Percentiles rank a stretch among this genome's conserved stretches.
Evolutionary conservation across 2,797 vertebrate species (phyloP).

Genomic region (Catamblyrhynchus diadema): DNA sequence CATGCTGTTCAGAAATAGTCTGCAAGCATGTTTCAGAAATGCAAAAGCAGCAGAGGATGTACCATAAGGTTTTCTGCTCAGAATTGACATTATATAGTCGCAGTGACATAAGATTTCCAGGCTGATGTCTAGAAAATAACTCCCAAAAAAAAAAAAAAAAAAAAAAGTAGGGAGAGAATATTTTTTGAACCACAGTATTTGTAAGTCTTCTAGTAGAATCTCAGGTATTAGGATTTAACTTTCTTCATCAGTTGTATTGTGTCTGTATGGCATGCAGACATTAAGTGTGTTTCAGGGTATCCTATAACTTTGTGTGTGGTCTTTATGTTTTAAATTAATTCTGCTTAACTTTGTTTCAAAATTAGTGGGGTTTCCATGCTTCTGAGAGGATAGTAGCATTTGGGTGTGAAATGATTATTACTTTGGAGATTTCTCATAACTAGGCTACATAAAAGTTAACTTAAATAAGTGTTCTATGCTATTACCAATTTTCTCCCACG

Average conservation of each 20-base stretch:
- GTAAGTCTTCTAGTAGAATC: background rate
- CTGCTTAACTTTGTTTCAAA: background rate
- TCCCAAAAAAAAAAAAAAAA: background rate
- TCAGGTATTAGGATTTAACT: background rate
- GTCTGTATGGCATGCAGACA: background rate
- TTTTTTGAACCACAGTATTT: background rate
- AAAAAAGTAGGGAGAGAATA: rapidly evolving
- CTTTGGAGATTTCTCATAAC: background rate
- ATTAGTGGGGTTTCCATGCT: background rate
- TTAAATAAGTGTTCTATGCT: background rate
- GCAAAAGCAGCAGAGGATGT: background rate
- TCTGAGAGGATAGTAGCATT: background rate
- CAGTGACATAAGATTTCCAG: background rate
- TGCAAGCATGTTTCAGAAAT: background rate
- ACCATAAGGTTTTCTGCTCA: background rate
- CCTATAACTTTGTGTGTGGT: background rate
- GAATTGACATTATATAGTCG: background rate
- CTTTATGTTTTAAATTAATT: background rate
- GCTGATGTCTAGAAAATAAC: background rate
- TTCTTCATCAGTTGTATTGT: background rate
- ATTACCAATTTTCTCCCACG: background rate
- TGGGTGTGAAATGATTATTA: background rate
- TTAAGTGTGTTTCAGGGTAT: background rate
- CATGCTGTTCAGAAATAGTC: background rate
- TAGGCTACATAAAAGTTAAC: background rate